These are phyloP conservation scores for Onychomys arenicola DNA, from an alignment of 2,797 vertebrate genomes.

Conservation along the genomic window DNA sequence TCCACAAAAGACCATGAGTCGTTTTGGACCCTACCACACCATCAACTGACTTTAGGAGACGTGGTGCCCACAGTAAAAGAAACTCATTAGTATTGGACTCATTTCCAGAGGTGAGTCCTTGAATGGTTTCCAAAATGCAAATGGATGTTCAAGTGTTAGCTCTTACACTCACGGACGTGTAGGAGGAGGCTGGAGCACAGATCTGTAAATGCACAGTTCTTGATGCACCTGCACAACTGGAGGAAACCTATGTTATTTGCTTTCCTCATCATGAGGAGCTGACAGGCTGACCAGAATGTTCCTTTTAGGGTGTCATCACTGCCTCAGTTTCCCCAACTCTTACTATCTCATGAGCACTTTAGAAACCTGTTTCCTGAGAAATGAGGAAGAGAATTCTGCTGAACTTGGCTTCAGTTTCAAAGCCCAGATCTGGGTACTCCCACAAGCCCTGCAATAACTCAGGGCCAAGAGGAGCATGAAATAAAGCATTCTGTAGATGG, in stretches of 20 bases:
- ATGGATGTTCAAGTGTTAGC: background rate
- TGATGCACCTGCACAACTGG: background rate
- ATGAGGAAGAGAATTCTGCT: background rate
- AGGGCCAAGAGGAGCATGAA: background rate
- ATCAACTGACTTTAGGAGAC: background rate
- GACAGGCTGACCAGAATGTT: background rate
- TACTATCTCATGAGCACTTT: background rate
- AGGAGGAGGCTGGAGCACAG: background rate
- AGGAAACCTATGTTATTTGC: background rate
- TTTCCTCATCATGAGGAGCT: background rate
- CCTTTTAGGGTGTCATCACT: background rate
- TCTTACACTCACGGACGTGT: background rate
- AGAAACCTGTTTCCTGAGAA: background rate
- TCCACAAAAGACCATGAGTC: background rate
- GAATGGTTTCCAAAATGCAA: slow-evolving; percentile 18
- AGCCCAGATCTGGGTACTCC: slow-evolving; percentile 1
- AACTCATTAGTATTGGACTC: background rate
- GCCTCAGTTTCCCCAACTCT: background rate
- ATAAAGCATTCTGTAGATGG: background rate
- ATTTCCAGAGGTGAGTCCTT: background rate
- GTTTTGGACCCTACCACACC: background rate
- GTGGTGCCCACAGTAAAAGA: background rate
- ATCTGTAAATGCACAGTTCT: background rate
- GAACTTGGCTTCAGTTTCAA: background rate
- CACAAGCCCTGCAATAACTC: background rate